Evolutionary conservation across 2,797 vertebrate species (phyloP).

Genomic region (Acipenser ruthenus): DNA sequence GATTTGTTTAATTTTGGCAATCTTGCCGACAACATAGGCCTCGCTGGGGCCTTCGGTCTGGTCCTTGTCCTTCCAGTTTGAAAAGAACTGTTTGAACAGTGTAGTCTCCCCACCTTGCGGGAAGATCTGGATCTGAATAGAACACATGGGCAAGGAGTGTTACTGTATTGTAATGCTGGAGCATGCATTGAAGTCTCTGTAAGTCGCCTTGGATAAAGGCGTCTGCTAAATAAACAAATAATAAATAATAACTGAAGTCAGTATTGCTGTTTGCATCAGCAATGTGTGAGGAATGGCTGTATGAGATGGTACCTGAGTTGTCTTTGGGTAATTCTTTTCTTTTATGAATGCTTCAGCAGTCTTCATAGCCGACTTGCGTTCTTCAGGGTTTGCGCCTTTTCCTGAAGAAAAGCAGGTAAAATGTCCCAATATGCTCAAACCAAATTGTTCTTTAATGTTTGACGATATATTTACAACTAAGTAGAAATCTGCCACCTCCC

Average conservation of each 20-base stretch:
- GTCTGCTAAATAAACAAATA: background rate
- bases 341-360: constrained; percentile 48
- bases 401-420: constrained; percentile 34
- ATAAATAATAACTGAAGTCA: background rate
- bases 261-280: background rate
- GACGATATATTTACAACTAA: too few relatives aligned
- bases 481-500: too few relatives aligned
- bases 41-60: constrained; percentile 41
- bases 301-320: constrained; percentile 44
- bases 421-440: too few relatives aligned
- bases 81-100: constrained; percentile 65
- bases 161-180: background rate
- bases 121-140: constrained; percentile 49
- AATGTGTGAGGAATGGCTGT: background rate
- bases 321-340: constrained; percentile 43
- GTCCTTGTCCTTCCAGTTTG: constrained; percentile 55
- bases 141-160: background rate
- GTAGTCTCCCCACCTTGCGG: constrained; percentile 49
- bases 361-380: constrained; percentile 46
- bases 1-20: constrained; percentile 48
- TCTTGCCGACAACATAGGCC: constrained; percentile 35
- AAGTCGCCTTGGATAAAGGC: too few relatives aligned
- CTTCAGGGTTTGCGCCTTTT: constrained; percentile 33
- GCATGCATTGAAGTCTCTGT: too few relatives aligned
- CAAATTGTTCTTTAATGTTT: too few relatives aligned